Conservation (phyloP, 2,797 vertebrate species). For the Pelochelys cantorii region DNA sequence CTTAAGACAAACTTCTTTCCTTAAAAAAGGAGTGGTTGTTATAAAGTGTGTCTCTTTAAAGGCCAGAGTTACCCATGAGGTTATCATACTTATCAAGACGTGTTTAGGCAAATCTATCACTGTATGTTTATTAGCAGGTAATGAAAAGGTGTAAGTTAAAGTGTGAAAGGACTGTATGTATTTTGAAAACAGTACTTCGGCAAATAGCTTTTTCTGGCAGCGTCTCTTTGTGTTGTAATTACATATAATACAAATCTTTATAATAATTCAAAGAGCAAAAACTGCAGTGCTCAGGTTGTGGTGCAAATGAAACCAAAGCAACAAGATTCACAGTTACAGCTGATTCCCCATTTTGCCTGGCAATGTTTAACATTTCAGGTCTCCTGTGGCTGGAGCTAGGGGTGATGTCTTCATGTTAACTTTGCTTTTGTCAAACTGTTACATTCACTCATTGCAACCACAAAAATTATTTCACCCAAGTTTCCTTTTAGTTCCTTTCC, state of each 20-base stretch:
- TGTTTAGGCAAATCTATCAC: conserved; percentile 77
- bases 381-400: conserved; percentile 33
- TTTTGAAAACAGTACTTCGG: conserved; percentile 77
- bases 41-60: conserved; percentile 60
- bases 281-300: conserved; percentile 59
- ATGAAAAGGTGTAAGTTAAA: conserved; percentile 79
- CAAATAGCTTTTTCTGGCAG: conserved; percentile 73
- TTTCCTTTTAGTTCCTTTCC: conserved; percentile 66
- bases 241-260: conserved; percentile 72
- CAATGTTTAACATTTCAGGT: conserved; percentile 68
- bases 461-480: conserved; percentile 69
- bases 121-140: conserved; percentile 79
- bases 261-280: conserved; percentile 66
- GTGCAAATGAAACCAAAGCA: conserved; percentile 69
- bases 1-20: conserved; percentile 59
- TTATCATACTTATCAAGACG: conserved; percentile 69
- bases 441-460: conserved; percentile 42
- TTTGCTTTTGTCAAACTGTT: conserved; percentile 57
- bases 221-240: conserved; percentile 74
- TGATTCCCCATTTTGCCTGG: conserved; percentile 60
- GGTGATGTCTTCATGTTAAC: conserved; percentile 30
- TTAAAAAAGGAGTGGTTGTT: conserved; percentile 28
- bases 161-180: conserved; percentile 71
- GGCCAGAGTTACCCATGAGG: conserved; percentile 61
- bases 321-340: conserved; percentile 58